These are phyloP conservation scores for Mus musculus DNA, from an alignment of 2,113 vertebrate species.

Conservation along the genomic window GRCm39 chr12:5735001-5735500, in stretches of 20 bases:
- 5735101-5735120: not conserved
- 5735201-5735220: not conserved
- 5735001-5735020: not conserved
- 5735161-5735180: not conserved
- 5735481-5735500: not conserved
- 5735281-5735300: not conserved
- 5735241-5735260: not conserved
- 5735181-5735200: not conserved
- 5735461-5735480: not conserved
- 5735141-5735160: not conserved
- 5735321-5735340: not conserved
- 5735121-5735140: not conserved
- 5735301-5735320: slow-evolving; percentile 14
- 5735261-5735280: not conserved
- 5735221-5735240: not conserved
- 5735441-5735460: no score
- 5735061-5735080: not conserved
- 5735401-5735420: not conserved
- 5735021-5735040: not conserved
- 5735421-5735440: not conserved
- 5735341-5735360: not conserved
- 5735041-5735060: not conserved
- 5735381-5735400: not conserved
- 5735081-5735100: not conserved
- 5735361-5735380: not conserved